Base-by-base conservation (phyloP, 2,113 vertebrate genomes). In the Probosciger aterrimus region DNA sequence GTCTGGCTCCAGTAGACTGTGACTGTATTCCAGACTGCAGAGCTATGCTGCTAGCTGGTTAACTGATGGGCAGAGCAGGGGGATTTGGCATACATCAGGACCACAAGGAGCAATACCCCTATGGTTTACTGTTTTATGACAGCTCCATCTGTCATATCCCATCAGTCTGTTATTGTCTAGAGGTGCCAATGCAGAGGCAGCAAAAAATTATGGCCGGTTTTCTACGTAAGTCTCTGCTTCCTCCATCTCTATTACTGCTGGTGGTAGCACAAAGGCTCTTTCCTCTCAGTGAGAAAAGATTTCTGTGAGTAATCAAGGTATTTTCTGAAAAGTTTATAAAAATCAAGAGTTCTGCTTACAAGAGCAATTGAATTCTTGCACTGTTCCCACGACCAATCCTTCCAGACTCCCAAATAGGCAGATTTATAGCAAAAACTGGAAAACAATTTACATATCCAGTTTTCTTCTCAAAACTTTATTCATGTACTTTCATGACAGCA, bases 1-100 rank as follows among this genome's bases (percentile, higher is more conserved):
- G 8, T 18, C n/a, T n/a, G 67, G 31, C 25, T 39, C 23, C n/a
- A 43, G 44, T 0, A 14, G 74, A 11, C 13, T 1, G 10, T 25
- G 55, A 35, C 30, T n/a, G 14, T 35, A n/a, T 4, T 43, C 57
- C 47, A 44, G 20, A 3, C 14, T 25, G 31, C 6, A 1, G 43
- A 43, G 25, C n/a, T 22, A 1, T 0, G 0, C 67, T 49, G 25
- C 28, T 50, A 10, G 25, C 41, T n/a, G 53, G 28, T 13, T 14
- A 16, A 2, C 37, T 24, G 81, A 25, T 0, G 12, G 11, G 65
- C 2, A 1, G 65, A 79, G 55, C 24, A 59, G 62, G 1, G 4
- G 25, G 12, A 4, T 68, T 10, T 47, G 82, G 47, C 23, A 31
- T 41, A 31, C 14, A 4, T 7, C 1, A 5, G 64, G n/a, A 46